Conservation (phyloP, 92 coral and sea anemone genomes). For the Porites lobata region DNA sequence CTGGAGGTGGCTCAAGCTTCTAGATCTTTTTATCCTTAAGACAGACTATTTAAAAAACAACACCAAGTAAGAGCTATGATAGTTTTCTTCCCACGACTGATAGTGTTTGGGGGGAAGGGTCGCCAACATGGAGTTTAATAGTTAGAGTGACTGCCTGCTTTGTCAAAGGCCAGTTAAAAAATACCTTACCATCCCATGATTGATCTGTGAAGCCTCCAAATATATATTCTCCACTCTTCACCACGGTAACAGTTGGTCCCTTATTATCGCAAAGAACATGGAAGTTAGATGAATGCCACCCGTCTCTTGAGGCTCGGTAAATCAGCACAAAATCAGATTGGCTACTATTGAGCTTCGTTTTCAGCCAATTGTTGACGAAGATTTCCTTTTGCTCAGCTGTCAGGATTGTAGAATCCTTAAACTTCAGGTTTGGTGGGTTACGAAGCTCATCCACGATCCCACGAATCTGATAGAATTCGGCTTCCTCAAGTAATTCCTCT, state of each 20-base stretch:
- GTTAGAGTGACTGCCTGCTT: too few relatives aligned
- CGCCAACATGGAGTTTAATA: too few relatives aligned
- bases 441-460: conserved; percentile 50
- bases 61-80: too few relatives aligned
- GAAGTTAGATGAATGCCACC: conserved; percentile 58
- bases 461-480: conserved; percentile 67
- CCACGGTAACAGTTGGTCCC: conserved; percentile 67
- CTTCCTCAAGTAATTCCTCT: conserved; percentile 65
- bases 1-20: too few relatives aligned
- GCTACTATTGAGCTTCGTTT: not conserved
- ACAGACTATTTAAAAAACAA: too few relatives aligned
- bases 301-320: conserved; percentile 67
- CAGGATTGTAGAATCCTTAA: not conserved
- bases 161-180: too few relatives aligned
- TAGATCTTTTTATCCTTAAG: too few relatives aligned
- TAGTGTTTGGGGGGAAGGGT: too few relatives aligned
- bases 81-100: too few relatives aligned
- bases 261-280: conserved; percentile 63
- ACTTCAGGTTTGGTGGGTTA: not conserved
- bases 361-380: conserved; percentile 1
- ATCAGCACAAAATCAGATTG: conserved; percentile 16
- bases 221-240: conserved; percentile 48
- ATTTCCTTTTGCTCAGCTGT: not conserved
- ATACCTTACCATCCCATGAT: conserved; percentile 19
- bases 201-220: conserved; percentile 65